A percentile compares a stretch with the other conserved stretches of the same genome.
phyloP scores from a whole-genome alignment of 2,888 invertebrate genomes.

The Nasonovia ribisnigri region DNA sequence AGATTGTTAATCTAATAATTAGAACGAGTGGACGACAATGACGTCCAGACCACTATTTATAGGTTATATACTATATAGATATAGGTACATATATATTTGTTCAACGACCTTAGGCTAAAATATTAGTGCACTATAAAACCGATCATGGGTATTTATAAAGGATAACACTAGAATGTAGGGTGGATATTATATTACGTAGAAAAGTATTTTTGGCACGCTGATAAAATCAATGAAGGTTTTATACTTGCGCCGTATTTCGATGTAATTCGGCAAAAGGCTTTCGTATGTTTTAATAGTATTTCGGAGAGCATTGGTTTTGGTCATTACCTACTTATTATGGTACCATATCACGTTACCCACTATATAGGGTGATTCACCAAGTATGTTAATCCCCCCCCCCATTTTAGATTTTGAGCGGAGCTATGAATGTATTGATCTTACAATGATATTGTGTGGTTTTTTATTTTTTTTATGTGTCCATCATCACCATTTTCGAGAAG shows the following conservation, averaged over 20 bases:
- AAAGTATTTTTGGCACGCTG: neutral
- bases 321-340: neutral
- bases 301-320: neutral
- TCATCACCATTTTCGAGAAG: no score
- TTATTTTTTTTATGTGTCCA: no score
- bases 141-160: neutral
- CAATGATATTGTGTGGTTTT: no score
- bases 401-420: no score
- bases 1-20: neutral
- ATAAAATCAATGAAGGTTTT: conserved; percentile 7
- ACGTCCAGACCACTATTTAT: neutral
- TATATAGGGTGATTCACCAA: neutral
- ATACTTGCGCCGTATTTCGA: neutral
- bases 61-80: neutral
- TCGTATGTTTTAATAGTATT: neutral
- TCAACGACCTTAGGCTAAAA: neutral
- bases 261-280: neutral
- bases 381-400: no score
- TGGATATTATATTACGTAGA: neutral
- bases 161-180: neutral
- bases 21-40: no score
- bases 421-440: no score
- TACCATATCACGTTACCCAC: neutral
- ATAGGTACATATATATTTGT: neutral
- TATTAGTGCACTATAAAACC: neutral